Evolutionary conservation across 2,113 vertebrate species (phyloP), one percentile per base, ranked within the genome.

Genomic region (Caranx ignobilis): DNA sequence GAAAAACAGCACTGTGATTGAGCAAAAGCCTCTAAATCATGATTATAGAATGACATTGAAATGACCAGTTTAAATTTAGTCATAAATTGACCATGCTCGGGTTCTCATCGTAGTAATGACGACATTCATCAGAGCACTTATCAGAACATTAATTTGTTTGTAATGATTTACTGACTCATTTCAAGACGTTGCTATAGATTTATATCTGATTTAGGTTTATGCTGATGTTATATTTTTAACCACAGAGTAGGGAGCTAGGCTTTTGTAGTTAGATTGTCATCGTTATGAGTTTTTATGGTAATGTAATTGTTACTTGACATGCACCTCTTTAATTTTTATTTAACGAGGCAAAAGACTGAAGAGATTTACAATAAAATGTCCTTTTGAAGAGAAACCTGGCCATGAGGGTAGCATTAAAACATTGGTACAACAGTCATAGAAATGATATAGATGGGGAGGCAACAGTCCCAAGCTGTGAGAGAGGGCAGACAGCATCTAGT

Each of bases 61-160:
- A 34, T 35, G 52, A 68, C 67, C 76, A 73, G 26, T 60, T 12
- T 47, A 84, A 76, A 41, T 77, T 84, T 6, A 78, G 55, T 65
- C 57, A 81, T 84, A 77, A 77, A 88, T 66, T 85, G 41, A 74
- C 61, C 59, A 12, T 69, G 65, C n/a, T 63, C 71, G 70, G 56
- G 59, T 79, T 4, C 37, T 75, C 41, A 64, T 81, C 72, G 39
- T 62, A 56, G 69, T 67, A 75, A 75, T 37, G 26, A 39, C 64
- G 67, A 84, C 72, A 72, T 84, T 89, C 75, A 65, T 80, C 62
- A 11, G 35, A 75, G 48, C 87, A 75, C 78, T 79, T 81, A 43
- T 5, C 52, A 56, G 52, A 77, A 79, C 57, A 74, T 70, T 65
- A 32, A 62, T 61, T 63, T 80, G 69, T 75, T 84, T 84, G 45